Evolutionary conservation across 2,797 vertebrate species (phyloP), one percentile per base, ranked within the genome.

Genomic region (Scomberomorus guttatus): DNA sequence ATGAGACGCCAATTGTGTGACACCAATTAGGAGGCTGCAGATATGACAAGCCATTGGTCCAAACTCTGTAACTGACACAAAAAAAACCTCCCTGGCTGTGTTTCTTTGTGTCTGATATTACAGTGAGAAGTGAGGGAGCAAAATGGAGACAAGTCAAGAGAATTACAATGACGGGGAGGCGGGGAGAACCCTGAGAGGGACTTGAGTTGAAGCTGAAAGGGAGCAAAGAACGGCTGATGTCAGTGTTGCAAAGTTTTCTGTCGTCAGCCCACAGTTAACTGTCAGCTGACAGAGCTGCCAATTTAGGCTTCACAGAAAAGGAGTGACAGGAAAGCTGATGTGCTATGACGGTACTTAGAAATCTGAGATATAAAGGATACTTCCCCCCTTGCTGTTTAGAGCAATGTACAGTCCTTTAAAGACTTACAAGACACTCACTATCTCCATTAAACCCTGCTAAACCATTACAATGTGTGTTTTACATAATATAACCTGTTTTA

Each of bases 11-110:
- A 37, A 11, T 37, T 37, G 10, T 48, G 79, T 86, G 85, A 91
- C 85, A 89, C 86, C 85, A 91, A 91, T 90, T 87, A 90, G 75
- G 69, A 75, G 66, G 74, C 72, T 72, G 75, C 22, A 48, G 68
- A 67, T 72, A 63, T 92, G 87, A 92, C 87, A 87, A 85, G 63
- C 37, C 82, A 84, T 61, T 88, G 83, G 86, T 87, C 86, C 75
- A 88, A 74, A 84, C 14, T 6, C 44, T 85, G 77, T 71, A 76
- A 79, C 65, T 88, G 87, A 79, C 79, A 88, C 74, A 83, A 76
- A 57, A 76, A 57, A 52, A 63, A 46, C 5, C 29, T 44, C 67
- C 79, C 65, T 46, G 1, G 74, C 71, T 80, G 55, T 68, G 72
- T 76, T 83, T 77, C 77, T 70, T 63, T 82, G 56, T 69, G 71